Base-by-base conservation (phyloP, 1,140 invertebrate species). In the Listronotus bonariensis region DNA sequence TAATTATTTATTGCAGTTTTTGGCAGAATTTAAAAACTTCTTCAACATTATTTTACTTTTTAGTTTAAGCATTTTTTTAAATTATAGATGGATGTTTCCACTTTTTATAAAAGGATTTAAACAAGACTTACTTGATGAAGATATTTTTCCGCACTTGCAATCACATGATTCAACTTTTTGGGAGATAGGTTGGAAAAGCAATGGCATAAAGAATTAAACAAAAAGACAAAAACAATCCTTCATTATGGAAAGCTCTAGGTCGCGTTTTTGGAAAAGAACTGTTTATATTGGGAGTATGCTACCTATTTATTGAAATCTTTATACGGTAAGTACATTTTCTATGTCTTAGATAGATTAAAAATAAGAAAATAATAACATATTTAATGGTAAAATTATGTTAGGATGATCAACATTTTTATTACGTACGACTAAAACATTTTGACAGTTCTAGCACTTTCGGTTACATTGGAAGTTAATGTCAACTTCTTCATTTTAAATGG, bases 121-220 rank as follows among this genome's bases (percentile, higher is more conserved):
- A 58, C 68, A 55, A 36, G 67, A 69, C 36, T 18, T 73, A 14
- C 65, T 59, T 11, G 72, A 73, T 65, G 68, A 73, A 41, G 72
- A 73, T 51, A 53, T 73, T 15, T 68, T 65, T 20, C 17, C 41
- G 34, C 31, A 52, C 5, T 18, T 68, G 15, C 40, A 38, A 17
- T 38, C 57, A 20, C 63, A 66, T 31, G 65, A 69, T 10, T 71
- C 72, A 2, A 69, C 41, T 18, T 59, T 6, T 69, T 86, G 70
- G 86, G 87, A 20, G 79, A 86, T 68, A 74, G 76, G 40, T 75
- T 89, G 36, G 79, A 83, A 70, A 80, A 77, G 69, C 78, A 79
- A 11, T 86, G 84, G 85, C 76, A 81, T 6, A 64, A 67, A 31
- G 82, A 85, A 71, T 17, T 61, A n/a, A 26, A 26, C 26, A 38